Base-by-base conservation (phyloP, 2,888 invertebrate species). In the Andrena fulva region DNA sequence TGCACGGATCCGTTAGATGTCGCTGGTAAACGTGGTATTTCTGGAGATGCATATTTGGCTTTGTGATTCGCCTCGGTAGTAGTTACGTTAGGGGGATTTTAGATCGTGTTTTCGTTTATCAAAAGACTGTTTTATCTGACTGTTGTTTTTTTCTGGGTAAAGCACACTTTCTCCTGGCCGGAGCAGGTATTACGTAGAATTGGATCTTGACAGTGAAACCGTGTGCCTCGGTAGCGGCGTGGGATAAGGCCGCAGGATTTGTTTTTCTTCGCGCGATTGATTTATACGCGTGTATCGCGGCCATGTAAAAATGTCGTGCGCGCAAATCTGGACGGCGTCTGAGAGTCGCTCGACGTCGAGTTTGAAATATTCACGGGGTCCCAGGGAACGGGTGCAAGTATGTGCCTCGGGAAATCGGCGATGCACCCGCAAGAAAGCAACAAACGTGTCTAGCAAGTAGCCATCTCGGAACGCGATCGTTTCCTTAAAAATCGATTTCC, bases 361-460 rank as follows among this genome's bases (percentile, higher is more conserved):
- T 77, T 85, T 12, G 54, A 63, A 76, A 64, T 62, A 72, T 66
- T 70, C 59, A n/a, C 62, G 63, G 71, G 52, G 59, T 33, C 4
- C 31, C 5, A 3, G 29, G 33, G 31, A 10, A 52, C 31, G 54
- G 54, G 16, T 16, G n/a, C 16, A 20, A 7, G 27, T 54, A 33
- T 20, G 20, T 20, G 20, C 16, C n/a, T 2, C 42, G 20, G 2
- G 48, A 4, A 54, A 54, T 20, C 54, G 8, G 8, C 20, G 20
- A 20, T 20, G 20, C 8, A 8, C 0, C 20, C 20, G 3, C 20
- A 20, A 54, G 3, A 20, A 54, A 54, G 3, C 7, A 4, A 42
- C 42, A 42, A 42, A 42, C 42, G 42, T 42, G 42, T 42, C 12
- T 42, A 42, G 42, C 42, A 12, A 42, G 42, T 42, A 5, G 16